Conservation (phyloP, 2,888 invertebrate genomes). For the Carcina quercana region DNA sequence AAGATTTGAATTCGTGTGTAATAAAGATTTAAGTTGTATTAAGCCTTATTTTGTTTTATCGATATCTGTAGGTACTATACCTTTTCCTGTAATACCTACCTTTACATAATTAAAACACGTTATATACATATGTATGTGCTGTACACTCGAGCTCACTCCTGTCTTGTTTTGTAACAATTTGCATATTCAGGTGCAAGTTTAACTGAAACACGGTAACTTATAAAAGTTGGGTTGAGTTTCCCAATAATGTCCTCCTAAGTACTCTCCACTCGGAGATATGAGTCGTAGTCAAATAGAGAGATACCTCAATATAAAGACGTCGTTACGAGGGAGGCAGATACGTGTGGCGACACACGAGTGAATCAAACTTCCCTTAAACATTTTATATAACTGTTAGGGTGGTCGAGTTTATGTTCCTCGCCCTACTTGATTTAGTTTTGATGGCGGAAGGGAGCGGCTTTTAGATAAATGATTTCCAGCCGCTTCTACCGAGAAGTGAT, state of each 20-base stretch:
- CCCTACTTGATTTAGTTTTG: conserved; percentile 72
- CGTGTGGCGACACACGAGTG: conserved; percentile 60
- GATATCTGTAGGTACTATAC: no score
- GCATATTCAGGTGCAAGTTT: neutral
- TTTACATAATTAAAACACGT: no score
- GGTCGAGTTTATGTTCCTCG: conserved; percentile 65
- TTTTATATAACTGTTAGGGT: conserved; percentile 70
- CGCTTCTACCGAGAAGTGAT: conserved; percentile 30
- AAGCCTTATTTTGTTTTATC: no score
- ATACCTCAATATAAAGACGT: conserved; percentile 58
- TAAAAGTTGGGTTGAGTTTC: conserved; percentile 45
- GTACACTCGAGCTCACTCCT: no score
- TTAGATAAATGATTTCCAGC: conserved; percentile 64
- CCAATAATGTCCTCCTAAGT: conserved; percentile 58
- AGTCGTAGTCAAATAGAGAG: conserved; percentile 64
- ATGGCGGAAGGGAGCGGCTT: conserved; percentile 66
- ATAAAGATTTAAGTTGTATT: no score
- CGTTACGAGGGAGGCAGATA: conserved; percentile 42
- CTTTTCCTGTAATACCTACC: no score
- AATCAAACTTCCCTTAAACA: conserved; percentile 68
- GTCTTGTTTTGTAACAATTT: no score
- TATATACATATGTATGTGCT: no score
- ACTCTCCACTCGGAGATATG: conserved; percentile 53
- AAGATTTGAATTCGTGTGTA: no score
- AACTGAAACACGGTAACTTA: conserved; percentile 10